Percentiles rank a stretch among this genome's conserved stretches.
phyloP scores from a whole-genome alignment of 2,113 vertebrate species.

The Propithecus coquereli region DNA sequence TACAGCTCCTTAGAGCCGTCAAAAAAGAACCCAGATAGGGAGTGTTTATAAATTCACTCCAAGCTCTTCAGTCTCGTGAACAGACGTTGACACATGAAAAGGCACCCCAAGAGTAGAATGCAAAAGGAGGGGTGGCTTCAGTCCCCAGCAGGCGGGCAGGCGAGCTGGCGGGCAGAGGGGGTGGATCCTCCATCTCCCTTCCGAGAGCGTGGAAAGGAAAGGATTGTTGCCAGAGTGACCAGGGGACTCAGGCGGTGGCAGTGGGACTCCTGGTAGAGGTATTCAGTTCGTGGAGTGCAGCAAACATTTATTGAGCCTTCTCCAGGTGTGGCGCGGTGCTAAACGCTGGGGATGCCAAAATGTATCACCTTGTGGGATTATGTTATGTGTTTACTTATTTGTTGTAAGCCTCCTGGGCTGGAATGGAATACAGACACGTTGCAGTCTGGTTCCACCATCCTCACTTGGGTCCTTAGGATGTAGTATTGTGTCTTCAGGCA shows the following conservation, averaged over 20 bases:
- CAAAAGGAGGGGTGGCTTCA: accelerated
- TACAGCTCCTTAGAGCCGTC: background rate
- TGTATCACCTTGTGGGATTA: background rate
- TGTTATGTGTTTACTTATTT: background rate
- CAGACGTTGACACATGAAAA: background rate
- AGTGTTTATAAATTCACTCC: background rate
- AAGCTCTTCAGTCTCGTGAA: background rate
- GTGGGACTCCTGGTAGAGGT: background rate
- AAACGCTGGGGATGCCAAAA: background rate
- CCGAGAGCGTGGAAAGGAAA: background rate
- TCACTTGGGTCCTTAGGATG: background rate
- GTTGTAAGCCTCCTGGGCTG: background rate
- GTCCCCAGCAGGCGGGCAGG: background rate
- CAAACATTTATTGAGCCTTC: accelerated
- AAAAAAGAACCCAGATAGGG: background rate
- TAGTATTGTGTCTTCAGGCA: background rate
- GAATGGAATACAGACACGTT: background rate
- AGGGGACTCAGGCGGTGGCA: background rate
- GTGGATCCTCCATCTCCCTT: background rate
- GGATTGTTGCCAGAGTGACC: background rate
- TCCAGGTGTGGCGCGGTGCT: accelerated
- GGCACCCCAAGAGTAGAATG: background rate
- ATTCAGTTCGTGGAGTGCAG: accelerated
- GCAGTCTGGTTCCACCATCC: background rate
- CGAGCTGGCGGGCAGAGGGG: background rate